Base-by-base conservation (phyloP, 2,888 invertebrate species). In the Campoletis raptor region DNA sequence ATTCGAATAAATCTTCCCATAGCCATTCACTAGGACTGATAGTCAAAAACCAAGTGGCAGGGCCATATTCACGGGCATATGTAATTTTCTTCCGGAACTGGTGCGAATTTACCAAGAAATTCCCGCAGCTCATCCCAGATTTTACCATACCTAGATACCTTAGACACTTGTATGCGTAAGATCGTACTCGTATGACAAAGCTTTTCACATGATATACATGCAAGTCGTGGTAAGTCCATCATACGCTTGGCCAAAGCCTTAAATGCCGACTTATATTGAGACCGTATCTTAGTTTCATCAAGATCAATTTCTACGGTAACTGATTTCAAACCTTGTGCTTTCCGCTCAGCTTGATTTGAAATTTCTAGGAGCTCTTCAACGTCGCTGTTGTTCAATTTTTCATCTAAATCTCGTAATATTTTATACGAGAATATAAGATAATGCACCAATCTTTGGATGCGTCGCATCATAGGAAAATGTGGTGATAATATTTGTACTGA, bases 1-100 rank as follows among this genome's bases (percentile, higher is more conserved):
- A 91, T 36, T 89, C 86, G 8, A 85, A 83, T 30, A 92, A 85
- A 84, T 92, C 92, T 0, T 86, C 79, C 91, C 92, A 92, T 37
- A 81, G 88, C 89, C 61, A 90, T 76, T 90, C 89, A 66, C 73
- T 79, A 0, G 89, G 90, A 79, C 89, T 89, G 0, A 87, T 37
- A 0, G 87, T 70, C 9, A 90, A 74, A 77, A 90, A 90, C 89
- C 88, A 90, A n/a, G 90, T 90, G 10, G 89, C 87, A 9, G 90
- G 88, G 1, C 89, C 90, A 81, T 91, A 90, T 80, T 91, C 24
- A 18, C 80, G 66, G 36, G 48, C 89, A 89, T 30, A 88, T 70
- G 30, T 83, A 78, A 2, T 83, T 79, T 54, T 40, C 40, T 12
- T 85, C 76, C 10, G 64, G 37, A 21, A 15, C 12, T 21, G 18